Conservation (phyloP, 1,140 invertebrate species). For the Drosophila gunungcola region DNA sequence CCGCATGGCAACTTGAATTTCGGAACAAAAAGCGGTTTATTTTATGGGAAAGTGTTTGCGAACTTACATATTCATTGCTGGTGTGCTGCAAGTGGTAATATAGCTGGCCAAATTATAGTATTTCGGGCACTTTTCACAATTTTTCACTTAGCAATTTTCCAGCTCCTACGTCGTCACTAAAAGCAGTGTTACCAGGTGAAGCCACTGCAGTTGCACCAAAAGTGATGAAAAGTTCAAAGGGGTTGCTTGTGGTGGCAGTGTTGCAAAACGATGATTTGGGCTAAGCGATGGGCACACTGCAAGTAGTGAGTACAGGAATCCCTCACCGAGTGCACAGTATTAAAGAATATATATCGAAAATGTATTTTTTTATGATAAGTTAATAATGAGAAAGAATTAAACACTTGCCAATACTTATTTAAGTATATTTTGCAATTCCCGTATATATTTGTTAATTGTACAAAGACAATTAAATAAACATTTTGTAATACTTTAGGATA, state of each 20-base stretch:
- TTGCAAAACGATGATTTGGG: neutral
- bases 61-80: conserved; percentile 66
- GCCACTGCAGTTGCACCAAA: neutral
- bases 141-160: conserved; percentile 73
- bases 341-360: neutral
- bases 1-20: conserved; percentile 17
- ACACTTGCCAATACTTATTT: too few relatives aligned
- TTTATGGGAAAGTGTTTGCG: neutral
- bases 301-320: neutral
- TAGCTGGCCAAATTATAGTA: conserved; percentile 47
- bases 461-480: too few relatives aligned
- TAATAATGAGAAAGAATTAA: too few relatives aligned
- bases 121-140: conserved; percentile 59
- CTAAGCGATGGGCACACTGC: conserved; percentile 2
- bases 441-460: too few relatives aligned
- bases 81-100: conserved; percentile 42
- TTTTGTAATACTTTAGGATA: too few relatives aligned
- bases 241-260: neutral
- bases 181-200: conserved; percentile 18
- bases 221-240: neutral
- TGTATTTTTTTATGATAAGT: too few relatives aligned
- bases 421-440: too few relatives aligned
- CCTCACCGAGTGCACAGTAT: too few relatives aligned
- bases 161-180: conserved; percentile 59
- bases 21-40: neutral